These are phyloP conservation scores for Oxyruncus cristatus DNA, from an alignment of 2,113 vertebrate genomes.

Conservation along the genomic window DNA sequence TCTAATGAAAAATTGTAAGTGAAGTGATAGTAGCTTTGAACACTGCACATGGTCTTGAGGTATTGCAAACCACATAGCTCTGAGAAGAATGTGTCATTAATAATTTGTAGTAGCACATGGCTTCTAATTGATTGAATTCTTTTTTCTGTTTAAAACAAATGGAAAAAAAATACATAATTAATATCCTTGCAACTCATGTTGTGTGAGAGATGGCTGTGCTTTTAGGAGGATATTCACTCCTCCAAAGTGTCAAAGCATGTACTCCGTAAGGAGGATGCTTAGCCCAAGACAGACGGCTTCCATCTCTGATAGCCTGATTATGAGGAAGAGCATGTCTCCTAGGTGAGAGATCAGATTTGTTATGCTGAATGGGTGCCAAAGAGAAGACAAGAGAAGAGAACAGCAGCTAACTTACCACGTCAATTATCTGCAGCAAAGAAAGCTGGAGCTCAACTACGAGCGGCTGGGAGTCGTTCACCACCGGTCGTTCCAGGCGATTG, in stretches of 20 bases:
- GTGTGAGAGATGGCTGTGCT: background rate
- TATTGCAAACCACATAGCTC: background rate
- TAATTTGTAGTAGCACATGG: conserved; percentile 3
- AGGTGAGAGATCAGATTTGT: background rate
- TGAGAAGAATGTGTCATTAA: background rate
- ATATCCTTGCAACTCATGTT: background rate
- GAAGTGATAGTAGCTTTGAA: background rate
- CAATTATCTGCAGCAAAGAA: conserved; percentile 89
- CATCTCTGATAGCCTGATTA: background rate
- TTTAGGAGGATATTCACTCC: background rate
- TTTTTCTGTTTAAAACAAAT: background rate
- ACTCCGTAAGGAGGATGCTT: background rate
- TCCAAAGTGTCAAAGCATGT: conserved; percentile 1
- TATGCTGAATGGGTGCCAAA: background rate
- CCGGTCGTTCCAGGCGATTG: conserved; percentile 84
- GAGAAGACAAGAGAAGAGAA: background rate
- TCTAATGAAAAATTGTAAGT: background rate
- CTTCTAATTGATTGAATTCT: background rate
- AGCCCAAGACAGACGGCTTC: background rate
- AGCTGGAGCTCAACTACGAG: conserved; percentile 85
- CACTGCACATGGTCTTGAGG: background rate
- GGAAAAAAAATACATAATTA: conserved; percentile 17
- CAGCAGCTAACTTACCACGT: conserved; percentile 79
- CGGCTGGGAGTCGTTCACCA: conserved; percentile 84
- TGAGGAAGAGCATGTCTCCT: background rate